These are phyloP conservation scores for Zaprionus inermis DNA, from an alignment of 1,140 invertebrate genomes.

Conservation along the genomic window DNA sequence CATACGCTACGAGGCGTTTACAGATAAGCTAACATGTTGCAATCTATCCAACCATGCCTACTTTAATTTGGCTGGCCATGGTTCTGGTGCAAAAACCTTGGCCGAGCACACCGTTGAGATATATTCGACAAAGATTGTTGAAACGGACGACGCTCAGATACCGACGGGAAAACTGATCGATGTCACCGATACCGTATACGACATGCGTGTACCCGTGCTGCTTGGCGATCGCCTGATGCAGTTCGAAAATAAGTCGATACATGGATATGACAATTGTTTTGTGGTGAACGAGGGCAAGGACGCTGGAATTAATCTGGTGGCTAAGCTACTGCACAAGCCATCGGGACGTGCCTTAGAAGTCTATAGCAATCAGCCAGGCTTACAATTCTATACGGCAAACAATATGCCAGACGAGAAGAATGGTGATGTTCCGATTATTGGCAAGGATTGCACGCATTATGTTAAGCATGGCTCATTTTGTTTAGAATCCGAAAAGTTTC, in stretches of 20 bases:
- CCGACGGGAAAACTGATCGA: constrained; percentile 90
- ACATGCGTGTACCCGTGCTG: constrained; percentile 87
- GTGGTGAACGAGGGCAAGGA: constrained; percentile 85
- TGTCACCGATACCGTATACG: constrained; percentile 88
- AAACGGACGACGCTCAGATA: constrained; percentile 89
- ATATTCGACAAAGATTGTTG: constrained; percentile 90
- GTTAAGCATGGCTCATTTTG: constrained; percentile 91
- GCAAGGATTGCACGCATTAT: constrained; percentile 65
- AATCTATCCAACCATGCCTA: constrained; percentile 97
- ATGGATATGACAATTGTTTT: constrained; percentile 92
- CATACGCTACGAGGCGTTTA: constrained; percentile 90
- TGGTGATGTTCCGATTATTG: constrained; percentile 61
- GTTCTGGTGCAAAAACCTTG: constrained; percentile 85
- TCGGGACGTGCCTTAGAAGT: constrained; percentile 91
- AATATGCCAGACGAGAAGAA: constrained; percentile 87
- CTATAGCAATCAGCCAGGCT: constrained; percentile 93
- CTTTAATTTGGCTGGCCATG: constrained; percentile 96
- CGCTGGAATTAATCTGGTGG: constrained; percentile 37
- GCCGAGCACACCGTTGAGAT: constrained; percentile 91
- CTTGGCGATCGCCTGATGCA: constrained; percentile 85
- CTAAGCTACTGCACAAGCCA: constrained; percentile 87
- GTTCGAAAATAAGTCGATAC: constrained; percentile 61
- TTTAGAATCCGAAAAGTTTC: constrained; percentile 96
- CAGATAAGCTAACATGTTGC: constrained; percentile 91
- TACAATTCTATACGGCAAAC: constrained; percentile 95